Conservation (phyloP, 2,888 invertebrate genomes). For the Sympetrum striolatum region DNA sequence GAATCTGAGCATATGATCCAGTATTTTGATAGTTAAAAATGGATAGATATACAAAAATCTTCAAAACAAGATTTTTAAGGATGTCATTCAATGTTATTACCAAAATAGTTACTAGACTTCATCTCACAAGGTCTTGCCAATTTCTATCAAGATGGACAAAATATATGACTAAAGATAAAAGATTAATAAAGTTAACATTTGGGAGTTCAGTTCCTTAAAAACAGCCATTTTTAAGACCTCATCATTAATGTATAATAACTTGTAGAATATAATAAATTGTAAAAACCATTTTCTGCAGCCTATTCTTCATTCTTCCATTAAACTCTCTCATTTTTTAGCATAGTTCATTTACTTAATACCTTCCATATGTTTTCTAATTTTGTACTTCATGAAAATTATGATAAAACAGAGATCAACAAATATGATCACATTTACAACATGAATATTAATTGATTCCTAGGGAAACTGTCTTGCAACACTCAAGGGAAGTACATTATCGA, state of each 20-base stretch:
- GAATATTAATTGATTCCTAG: background rate
- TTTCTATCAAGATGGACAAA: background rate
- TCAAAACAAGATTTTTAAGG: background rate
- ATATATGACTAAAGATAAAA: background rate
- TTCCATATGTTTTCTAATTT: background rate
- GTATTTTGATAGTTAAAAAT: background rate
- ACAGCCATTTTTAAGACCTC: background rate
- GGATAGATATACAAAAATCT: background rate
- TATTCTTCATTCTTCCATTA: background rate
- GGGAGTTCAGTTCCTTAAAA: background rate
- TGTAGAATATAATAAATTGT: background rate
- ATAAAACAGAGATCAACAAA: slow-evolving; percentile 33
- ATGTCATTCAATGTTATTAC: background rate
- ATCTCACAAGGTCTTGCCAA: background rate
- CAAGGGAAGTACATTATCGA: background rate
- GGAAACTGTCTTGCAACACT: background rate
- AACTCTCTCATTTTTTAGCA: slow-evolving; percentile 1
- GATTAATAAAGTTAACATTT: background rate
- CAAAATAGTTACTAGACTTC: background rate
- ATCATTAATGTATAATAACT: background rate
- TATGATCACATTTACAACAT: slow-evolving; percentile 21
- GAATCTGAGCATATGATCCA: background rate
- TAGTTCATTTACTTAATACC: background rate
- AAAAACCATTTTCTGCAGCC: background rate
- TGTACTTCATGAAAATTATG: slow-evolving; percentile 13